These are phyloP conservation scores for Acanthopleura granulata DNA, from an alignment of 2,888 invertebrate genomes.

Conservation along the genomic window DNA sequence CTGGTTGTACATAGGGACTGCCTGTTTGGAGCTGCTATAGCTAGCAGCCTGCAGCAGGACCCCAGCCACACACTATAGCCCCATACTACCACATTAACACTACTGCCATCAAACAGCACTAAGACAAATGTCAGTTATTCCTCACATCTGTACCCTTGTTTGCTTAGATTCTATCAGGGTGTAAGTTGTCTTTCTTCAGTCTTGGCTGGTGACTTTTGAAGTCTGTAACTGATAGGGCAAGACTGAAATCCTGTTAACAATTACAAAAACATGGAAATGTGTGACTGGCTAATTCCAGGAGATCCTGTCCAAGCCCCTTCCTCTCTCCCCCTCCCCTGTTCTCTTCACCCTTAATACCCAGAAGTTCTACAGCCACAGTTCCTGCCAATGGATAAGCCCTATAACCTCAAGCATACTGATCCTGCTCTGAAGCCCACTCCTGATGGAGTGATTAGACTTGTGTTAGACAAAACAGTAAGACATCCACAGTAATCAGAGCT, in stretches of 20 bases:
- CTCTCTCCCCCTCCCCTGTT: no score
- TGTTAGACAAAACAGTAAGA: no score
- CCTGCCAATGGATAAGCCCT: no score
- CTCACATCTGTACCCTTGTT: neutral
- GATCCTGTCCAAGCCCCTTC: neutral
- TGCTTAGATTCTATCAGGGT: slow-evolving; percentile 1
- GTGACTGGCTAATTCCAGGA: neutral
- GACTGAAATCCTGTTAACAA: slow-evolving; percentile 10
- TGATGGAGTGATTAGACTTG: no score
- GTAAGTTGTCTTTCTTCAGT: neutral
- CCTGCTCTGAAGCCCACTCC: no score
- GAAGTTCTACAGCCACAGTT: no score
- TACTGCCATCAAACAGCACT: slow-evolving; percentile 10
- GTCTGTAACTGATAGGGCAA: slow-evolving; percentile 6
- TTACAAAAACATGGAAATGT: neutral
- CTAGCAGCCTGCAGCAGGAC: no score
- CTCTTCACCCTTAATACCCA: no score
- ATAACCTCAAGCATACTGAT: no score
- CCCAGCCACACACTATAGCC: neutral
- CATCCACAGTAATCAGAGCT: no score
- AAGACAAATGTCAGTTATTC: slow-evolving; percentile 15
- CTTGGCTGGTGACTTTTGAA: neutral
- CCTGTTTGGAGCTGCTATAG: no score
- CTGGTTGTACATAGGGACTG: no score
- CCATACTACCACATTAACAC: neutral